A percentile compares a stretch with the other conserved stretches of the same genome.
Conservation (phyloP, 2,113 vertebrate genomes). For the Nothoprocta perdicaria region DNA sequence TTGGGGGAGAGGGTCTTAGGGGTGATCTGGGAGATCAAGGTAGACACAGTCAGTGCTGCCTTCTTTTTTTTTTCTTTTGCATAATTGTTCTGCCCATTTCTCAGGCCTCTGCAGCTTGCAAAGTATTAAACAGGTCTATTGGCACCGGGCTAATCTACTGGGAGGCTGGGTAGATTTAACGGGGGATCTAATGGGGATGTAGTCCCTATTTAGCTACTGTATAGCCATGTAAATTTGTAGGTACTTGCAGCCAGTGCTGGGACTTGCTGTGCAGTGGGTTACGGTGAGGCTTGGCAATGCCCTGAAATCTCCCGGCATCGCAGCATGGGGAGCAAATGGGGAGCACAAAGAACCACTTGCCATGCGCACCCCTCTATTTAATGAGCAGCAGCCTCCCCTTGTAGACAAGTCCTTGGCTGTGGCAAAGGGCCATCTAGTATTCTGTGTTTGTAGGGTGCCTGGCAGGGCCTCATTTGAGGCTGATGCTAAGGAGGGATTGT, state of each 20-base stretch:
- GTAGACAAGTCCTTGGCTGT: background rate
- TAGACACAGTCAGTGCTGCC: rapidly evolving
- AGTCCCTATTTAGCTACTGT: background rate
- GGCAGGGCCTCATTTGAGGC: slow-evolving; percentile 10
- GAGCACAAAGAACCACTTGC: background rate
- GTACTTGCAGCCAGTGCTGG: rapidly evolving
- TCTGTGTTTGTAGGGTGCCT: slow-evolving; percentile 1
- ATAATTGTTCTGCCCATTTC: background rate
- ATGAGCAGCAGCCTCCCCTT: background rate
- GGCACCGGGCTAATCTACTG: background rate
- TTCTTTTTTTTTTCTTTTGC: background rate
- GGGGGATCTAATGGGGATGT: background rate
- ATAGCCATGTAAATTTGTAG: background rate
- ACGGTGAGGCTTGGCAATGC: background rate
- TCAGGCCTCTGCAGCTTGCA: background rate
- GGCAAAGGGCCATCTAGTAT: background rate
- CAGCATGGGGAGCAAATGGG: background rate
- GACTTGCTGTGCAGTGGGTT: background rate
- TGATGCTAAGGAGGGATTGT: background rate
- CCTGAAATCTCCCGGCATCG: rapidly evolving
- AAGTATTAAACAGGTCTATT: background rate
- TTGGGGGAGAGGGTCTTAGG: background rate
- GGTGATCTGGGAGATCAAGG: background rate
- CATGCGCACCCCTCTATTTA: slow-evolving; percentile 1
- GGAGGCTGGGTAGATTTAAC: background rate